Evolutionary conservation across 2,797 vertebrate species (phyloP).

Genomic region (Caiman crocodilus): DNA sequence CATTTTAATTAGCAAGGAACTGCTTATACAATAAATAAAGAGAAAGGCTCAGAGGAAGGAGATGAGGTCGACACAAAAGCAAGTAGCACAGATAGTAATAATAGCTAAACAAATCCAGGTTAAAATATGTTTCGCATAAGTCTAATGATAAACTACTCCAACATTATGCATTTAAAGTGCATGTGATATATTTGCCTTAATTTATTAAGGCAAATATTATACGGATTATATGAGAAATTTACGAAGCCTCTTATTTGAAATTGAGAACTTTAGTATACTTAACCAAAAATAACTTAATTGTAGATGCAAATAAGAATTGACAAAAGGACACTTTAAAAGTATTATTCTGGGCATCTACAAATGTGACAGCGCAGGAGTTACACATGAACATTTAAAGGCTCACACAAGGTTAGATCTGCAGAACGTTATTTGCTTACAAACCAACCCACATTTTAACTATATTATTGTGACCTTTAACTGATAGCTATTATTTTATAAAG

Average conservation of each 20-base stretch:
- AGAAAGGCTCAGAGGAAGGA: neutral
- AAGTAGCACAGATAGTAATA: neutral
- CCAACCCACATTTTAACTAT: neutral
- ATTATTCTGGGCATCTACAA: neutral
- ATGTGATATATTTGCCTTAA: neutral
- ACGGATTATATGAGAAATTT: neutral
- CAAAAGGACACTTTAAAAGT: neutral
- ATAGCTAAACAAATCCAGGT: neutral
- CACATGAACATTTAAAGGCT: neutral
- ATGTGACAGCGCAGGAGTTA: neutral
- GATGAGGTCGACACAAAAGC: neutral
- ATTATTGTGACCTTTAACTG: neutral
- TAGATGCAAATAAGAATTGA: neutral
- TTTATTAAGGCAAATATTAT: neutral
- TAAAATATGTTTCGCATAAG: neutral
- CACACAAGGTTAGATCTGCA: neutral
- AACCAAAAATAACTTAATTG: neutral
- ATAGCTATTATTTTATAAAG: neutral
- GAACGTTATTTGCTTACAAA: neutral
- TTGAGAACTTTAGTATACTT: neutral
- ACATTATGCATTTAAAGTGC: neutral
- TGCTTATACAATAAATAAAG: constrained; percentile 2
- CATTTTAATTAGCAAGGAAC: neutral
- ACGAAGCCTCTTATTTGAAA: neutral
- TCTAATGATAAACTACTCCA: neutral